These are phyloP conservation scores for Uromys caudimaculatus DNA, from an alignment of 2,797 vertebrate species.

Conservation along the genomic window DNA sequence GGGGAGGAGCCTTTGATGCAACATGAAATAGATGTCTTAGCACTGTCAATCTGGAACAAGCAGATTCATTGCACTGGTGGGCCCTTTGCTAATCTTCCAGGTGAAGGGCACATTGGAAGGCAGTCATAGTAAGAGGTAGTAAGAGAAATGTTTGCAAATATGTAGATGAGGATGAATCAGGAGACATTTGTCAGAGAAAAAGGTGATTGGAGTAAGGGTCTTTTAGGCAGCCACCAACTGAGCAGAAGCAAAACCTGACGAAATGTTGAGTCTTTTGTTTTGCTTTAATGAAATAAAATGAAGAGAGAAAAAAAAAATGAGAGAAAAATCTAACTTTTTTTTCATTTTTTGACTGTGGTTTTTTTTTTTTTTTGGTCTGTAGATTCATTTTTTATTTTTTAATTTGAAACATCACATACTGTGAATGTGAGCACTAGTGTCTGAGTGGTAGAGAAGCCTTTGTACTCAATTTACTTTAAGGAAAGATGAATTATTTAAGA, in stretches of 20 bases:
- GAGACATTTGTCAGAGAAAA: background rate
- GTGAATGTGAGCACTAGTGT: background rate
- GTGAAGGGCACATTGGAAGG: background rate
- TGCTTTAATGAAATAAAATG: background rate
- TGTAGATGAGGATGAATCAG: background rate
- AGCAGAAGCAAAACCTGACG: background rate
- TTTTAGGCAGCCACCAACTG: background rate
- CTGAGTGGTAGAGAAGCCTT: background rate
- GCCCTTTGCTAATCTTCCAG: background rate
- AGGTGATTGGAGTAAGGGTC: background rate
- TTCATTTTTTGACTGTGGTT: background rate
- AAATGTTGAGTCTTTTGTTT: background rate
- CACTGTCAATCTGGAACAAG: background rate
- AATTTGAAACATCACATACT: background rate
- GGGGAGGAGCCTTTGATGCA: background rate
- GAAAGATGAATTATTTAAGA: too few species aligned
- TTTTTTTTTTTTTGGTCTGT: background rate
- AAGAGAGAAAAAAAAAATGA: background rate
- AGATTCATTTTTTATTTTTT: background rate
- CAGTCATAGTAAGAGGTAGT: background rate
- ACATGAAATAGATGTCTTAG: background rate
- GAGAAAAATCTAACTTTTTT: background rate
- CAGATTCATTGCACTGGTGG: background rate
- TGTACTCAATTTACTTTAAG: background rate
- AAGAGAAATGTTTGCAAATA: background rate